Conservation (phyloP, 2,797 vertebrate genomes). For the Ptychobarbus kaznakovi region DNA sequence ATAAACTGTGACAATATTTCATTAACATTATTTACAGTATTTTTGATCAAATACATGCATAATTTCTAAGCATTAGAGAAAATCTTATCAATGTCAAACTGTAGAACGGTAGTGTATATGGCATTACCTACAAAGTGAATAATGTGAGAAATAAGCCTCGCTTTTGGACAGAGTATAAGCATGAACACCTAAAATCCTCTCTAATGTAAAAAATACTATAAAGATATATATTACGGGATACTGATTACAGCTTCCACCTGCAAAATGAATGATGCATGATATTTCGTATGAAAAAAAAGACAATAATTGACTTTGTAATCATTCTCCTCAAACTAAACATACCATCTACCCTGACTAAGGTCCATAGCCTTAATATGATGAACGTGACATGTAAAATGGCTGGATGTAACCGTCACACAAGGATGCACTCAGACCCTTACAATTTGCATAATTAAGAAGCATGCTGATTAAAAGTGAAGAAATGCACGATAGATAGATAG, state of each 20-base stretch:
- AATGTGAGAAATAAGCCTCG: background rate
- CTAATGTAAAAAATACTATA: background rate
- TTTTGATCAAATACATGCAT: background rate
- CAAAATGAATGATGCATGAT: constrained; percentile 4
- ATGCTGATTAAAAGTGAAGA: background rate
- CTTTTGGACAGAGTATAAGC: background rate
- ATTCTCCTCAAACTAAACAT: constrained; percentile 12
- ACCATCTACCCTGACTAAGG: background rate
- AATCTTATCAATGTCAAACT: background rate
- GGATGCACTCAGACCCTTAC: background rate
- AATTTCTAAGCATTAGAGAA: background rate
- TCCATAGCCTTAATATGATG: background rate
- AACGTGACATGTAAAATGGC: background rate
- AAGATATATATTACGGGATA: background rate
- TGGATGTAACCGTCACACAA: constrained; percentile 3
- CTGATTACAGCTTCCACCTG: background rate
- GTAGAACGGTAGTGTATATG: background rate
- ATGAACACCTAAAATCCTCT: background rate
- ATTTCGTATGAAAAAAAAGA: constrained; percentile 7
- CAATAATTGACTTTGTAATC: background rate
- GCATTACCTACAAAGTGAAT: background rate
- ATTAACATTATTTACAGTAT: background rate
- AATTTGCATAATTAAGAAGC: constrained; percentile 5
- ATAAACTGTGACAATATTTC: background rate
- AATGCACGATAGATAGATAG: constrained; percentile 15